Base-by-base conservation (phyloP, 2,797 vertebrate species). In the Arrhamphus sclerolepis region DNA sequence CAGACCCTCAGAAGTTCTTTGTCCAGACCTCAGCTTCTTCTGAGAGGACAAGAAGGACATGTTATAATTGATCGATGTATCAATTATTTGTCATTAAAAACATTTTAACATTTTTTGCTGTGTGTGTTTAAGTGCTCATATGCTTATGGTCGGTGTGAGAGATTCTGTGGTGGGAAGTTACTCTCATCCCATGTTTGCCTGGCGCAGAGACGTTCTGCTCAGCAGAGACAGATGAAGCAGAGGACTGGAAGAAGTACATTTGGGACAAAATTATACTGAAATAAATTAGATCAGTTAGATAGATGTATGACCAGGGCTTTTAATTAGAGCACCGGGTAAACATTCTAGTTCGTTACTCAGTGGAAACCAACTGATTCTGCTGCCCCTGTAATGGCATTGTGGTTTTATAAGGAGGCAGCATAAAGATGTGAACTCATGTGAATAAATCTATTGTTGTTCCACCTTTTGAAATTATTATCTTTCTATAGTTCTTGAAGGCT, bases 261-360 rank as follows among this genome's bases (percentile, higher is more conserved):
- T 88, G 90, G 91, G 92, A 92, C 89, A 82, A 90, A 95, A 94
- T 94, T 90, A 92, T 92, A 93, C 94, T 94, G 88, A 92, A 91
- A 95, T 94, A 90, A 93, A 92, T 78, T 93, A 91, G 89, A 93
- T 94, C 94, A 95, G 93, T 97, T 97, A 97, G 92, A 91, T 92
- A 96, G 95, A 98, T 93, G 91, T 94, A 97, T 95, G 93, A 87
- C 92, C 87, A 70, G 85, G 66, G 74, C 89, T 92, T 96, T 96
- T 96, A 96, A 97, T 96, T 96, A 95, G 94, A 96, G 93, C 87
- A 83, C 88, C 87, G 92, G 93, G 90, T 94, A 92, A 89, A 94
- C 56, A 88, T 86, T 91, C 89, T 81, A 83, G 88, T 91, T 87
- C 90, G 92, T 95, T 94, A 94, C 92, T 94, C 87, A 85, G 90